A percentile compares a stretch with the other conserved stretches of the same genome.
phyloP scores from a whole-genome alignment of 2,888 invertebrate species.

The Notocelia uddmanniana region DNA sequence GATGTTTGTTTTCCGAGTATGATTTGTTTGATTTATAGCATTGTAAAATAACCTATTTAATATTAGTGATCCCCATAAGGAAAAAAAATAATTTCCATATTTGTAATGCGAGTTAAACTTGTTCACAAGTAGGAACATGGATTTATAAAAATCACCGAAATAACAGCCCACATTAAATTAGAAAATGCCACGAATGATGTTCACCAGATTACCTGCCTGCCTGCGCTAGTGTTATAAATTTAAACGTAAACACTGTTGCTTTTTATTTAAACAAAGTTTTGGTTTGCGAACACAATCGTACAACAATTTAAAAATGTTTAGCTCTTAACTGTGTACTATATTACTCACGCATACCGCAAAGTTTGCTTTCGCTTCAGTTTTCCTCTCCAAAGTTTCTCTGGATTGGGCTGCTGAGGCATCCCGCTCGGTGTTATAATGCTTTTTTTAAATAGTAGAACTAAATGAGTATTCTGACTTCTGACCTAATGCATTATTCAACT shows the following conservation, averaged over 20 bases:
- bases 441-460: slow-evolving; percentile 39
- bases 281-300: slow-evolving; percentile 39
- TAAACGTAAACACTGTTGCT: slow-evolving; percentile 59
- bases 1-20: no score
- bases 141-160: slow-evolving; percentile 51
- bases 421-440: slow-evolving; percentile 21
- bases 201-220: slow-evolving; percentile 64
- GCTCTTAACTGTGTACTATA: slow-evolving; percentile 23
- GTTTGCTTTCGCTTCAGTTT: slow-evolving; percentile 25
- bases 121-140: slow-evolving; percentile 26
- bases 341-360: slow-evolving; percentile 33
- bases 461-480: slow-evolving; percentile 40
- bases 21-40: no score
- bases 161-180: slow-evolving; percentile 58
- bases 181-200: slow-evolving; percentile 59
- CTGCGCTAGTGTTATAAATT: slow-evolving; percentile 60
- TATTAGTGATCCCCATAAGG: no score
- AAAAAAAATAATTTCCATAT: neutral
- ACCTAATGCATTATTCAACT: slow-evolving; percentile 68
- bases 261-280: slow-evolving; percentile 55
- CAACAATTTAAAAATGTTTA: slow-evolving; percentile 42
- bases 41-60: no score
- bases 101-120: neutral
- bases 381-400: slow-evolving; percentile 25
- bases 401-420: neutral